Conservation (phyloP, 2,888 invertebrate species). For the Macropis europaea region DNA sequence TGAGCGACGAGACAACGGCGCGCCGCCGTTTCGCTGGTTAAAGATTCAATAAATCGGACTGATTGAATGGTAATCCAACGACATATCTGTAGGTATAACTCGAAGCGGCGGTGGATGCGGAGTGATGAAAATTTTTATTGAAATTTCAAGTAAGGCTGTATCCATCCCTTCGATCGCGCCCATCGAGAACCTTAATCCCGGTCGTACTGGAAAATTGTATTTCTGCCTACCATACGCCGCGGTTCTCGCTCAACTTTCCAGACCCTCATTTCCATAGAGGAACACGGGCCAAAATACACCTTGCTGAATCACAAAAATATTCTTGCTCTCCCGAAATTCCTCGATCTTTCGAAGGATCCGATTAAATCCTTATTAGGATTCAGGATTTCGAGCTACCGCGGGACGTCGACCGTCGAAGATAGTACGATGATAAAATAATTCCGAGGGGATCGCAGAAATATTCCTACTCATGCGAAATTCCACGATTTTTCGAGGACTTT, state of each 20-base stretch:
- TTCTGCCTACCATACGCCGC: constrained; percentile 41
- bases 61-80: constrained; percentile 47
- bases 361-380: too few species aligned
- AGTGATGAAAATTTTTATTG: constrained; percentile 62
- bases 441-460: too few species aligned
- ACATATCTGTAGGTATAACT: constrained; percentile 15
- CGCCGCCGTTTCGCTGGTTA: not conserved
- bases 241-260: constrained; percentile 32
- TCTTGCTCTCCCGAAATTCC: not conserved
- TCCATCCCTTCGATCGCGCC: constrained; percentile 31
- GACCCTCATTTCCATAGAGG: constrained; percentile 45
- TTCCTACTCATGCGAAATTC: too few species aligned
- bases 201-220: constrained; percentile 54
- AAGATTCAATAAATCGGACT: constrained; percentile 35
- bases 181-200: constrained; percentile 46
- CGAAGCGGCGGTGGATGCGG: not conserved
- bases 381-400: too few species aligned
- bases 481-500: too few species aligned
- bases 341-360: too few species aligned
- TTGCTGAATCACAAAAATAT: not conserved
- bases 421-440: too few species aligned
- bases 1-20: too few species aligned
- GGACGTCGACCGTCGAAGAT: too few species aligned
- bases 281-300: constrained; percentile 39
- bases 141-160: constrained; percentile 52